Evolutionary conservation across 2,113 vertebrate species (phyloP).

Genomic region (Struthidea cinerea): DNA sequence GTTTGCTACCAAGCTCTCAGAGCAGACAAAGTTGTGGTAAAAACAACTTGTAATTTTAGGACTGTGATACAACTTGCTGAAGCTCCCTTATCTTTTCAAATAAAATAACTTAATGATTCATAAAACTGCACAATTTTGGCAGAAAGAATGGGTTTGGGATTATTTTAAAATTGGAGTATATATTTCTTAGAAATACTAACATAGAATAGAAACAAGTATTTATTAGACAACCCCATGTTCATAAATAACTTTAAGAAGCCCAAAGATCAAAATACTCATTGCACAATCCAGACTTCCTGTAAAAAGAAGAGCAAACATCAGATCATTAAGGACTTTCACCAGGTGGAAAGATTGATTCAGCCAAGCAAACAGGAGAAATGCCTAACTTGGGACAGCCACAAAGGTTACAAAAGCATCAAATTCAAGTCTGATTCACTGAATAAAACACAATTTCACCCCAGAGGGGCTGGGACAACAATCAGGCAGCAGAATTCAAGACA

Average conservation of each 20-base stretch:
- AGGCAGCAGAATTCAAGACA: not conserved
- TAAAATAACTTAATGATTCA: not conserved
- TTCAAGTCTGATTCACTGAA: not conserved
- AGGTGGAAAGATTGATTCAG: not conserved
- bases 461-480: not conserved
- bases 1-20: not conserved
- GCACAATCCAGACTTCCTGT: not conserved
- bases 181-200: not conserved
- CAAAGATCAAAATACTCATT: not conserved
- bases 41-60: not conserved
- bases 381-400: not conserved
- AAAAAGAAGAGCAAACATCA: not conserved
- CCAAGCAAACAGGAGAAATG: not conserved
- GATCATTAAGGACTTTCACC: not conserved
- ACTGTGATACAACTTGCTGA: not conserved
- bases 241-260: not conserved
- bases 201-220: not conserved
- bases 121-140: not conserved
- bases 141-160: rapidly evolving
- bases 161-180: not conserved
- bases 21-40: not conserved
- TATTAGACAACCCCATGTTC: not conserved
- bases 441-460: not conserved
- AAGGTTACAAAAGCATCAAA: not conserved
- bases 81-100: not conserved